Base-by-base conservation (phyloP, 1,140 invertebrate genomes). In the Eciton burchellii region DNA sequence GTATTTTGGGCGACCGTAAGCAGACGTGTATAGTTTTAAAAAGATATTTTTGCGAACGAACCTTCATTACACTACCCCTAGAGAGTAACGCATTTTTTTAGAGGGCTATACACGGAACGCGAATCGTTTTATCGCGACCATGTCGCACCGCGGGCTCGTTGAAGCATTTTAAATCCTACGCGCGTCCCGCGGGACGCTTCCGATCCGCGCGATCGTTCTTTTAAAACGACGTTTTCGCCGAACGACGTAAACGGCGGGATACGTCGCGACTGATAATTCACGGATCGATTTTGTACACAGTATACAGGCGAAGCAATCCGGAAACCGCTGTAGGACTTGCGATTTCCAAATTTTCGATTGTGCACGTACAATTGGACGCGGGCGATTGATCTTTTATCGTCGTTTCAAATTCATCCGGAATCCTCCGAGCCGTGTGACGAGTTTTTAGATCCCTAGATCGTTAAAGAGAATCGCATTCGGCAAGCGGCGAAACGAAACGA, bases 1-100 rank as follows among this genome's bases (percentile, higher is more conserved):
- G 12, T 81, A 83, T 60, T 49, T 35, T 24, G 77, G 54, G 49
- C 43, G 52, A 62, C 52, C 43, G 71, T 26, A 41, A 71, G 57
- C 72, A 74, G 62, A 73, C 52, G 49, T 70, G 74, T 52, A 82
- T 81, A 84, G 77, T 62, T 88, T 85, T 73, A 81, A 88, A 86
- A 70, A 49, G 24, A 85, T 88, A 88, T 88, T 88, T 88, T 88
- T 88, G 83, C 83, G 72, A 88, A 45, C 19, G 62, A 82, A 74
- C 60, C 59, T 63, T 79, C 72, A 71, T 84, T 79, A 59, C 52
- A 65, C 70, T 87, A 84, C 43, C 82, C 76, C 56, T 60, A 74
- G 47, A 86, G 79, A 83, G 52, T 79, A 84, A 79, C 41, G 68
- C 83, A 73, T 87, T 81, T 79, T 87, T 88, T 88, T 87, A 87